Evolutionary conservation across 2,888 invertebrate species (phyloP).

Genomic region (Octodonta nipae): DNA sequence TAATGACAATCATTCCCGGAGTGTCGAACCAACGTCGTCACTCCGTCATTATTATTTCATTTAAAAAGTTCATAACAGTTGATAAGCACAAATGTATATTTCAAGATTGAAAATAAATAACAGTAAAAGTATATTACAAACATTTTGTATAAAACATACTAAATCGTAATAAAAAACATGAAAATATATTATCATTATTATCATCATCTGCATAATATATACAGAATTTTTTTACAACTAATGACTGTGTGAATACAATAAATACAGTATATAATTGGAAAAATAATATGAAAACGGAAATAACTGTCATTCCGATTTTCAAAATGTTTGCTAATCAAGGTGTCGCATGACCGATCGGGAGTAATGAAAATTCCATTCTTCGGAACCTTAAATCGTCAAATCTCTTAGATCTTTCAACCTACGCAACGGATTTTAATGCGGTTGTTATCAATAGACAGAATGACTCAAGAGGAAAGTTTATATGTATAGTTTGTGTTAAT

Average conservation of each 20-base stretch:
- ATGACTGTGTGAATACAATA: constrained; percentile 25
- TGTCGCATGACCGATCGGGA: no score
- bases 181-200: constrained; percentile 32
- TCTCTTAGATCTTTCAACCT: no score
- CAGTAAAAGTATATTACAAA: constrained; percentile 34
- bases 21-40: constrained; percentile 26
- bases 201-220: constrained; percentile 33
- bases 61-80: constrained; percentile 29
- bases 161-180: constrained; percentile 30
- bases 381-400: no score
- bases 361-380: no score
- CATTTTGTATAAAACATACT: constrained; percentile 34
- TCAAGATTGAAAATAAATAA: constrained; percentile 33
- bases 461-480: no score
- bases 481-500: no score
- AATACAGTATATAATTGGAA: constrained; percentile 13
- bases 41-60: constrained; percentile 18
- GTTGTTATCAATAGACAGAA: no score
- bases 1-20: constrained; percentile 36
- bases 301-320: constrained; percentile 27
- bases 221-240: constrained; percentile 29
- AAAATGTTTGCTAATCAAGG: constrained; percentile 20
- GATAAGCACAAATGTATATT: constrained; percentile 25
- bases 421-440: no score
- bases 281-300: constrained; percentile 20